A percentile compares a stretch with the other conserved stretches of the same genome.
Conservation (phyloP, 2,113 vertebrate species). For the Pelodiscus sinensis region DNA sequence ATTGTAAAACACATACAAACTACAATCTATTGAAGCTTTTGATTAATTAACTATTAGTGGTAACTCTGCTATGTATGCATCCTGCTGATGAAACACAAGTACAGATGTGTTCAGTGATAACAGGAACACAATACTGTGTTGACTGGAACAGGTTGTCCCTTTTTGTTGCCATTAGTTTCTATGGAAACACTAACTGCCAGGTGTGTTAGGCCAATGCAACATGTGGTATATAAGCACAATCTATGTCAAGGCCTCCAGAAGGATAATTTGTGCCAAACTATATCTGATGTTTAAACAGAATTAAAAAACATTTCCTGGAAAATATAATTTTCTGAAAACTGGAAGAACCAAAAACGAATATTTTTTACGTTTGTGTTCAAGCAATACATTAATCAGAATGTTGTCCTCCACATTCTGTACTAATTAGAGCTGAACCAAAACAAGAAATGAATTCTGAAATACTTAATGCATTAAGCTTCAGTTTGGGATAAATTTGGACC, state of each 20-base stretch:
- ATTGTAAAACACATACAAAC: neutral
- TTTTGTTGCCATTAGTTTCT: neutral
- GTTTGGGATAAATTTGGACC: neutral
- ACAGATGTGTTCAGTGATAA: fast-evolving
- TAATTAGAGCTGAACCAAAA: too few species aligned
- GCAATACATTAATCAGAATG: neutral
- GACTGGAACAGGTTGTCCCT: neutral
- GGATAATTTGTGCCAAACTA: neutral
- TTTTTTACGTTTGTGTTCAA: neutral
- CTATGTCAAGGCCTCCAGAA: neutral
- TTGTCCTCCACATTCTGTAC: too few species aligned
- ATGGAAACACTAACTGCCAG: fast-evolving
- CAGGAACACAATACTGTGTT: neutral
- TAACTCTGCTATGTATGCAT: neutral
- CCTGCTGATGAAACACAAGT: fast-evolving
- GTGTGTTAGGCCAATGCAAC: fast-evolving
- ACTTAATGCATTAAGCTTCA: neutral
- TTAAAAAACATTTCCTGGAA: neutral
- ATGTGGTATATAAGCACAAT: neutral
- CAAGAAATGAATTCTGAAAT: fast-evolving
- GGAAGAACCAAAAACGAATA: neutral
- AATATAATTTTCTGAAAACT: neutral
- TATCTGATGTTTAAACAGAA: neutral
- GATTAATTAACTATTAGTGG: fast-evolving
- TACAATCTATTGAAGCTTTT: neutral